Evolutionary conservation across 2,113 vertebrate genomes (phyloP), one percentile per base, ranked within the genome.

Genomic region (Hypocryptadius cinnamomeus): DNA sequence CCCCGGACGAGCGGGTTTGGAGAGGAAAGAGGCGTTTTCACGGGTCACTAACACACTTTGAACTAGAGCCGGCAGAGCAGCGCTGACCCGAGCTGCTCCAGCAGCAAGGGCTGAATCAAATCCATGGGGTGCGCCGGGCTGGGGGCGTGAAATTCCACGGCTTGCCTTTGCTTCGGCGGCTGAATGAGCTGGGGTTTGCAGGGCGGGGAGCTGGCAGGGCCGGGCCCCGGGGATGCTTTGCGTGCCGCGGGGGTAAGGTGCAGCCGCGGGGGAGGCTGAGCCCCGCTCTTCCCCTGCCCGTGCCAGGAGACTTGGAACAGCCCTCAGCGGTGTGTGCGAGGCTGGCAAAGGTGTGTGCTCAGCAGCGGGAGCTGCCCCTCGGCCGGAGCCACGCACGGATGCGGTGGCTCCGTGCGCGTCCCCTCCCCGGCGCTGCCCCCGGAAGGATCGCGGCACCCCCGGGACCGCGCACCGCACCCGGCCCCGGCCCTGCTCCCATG

Each of bases 231-330:
- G 42, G 39, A 22, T 13, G 13, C 0, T 79, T 63, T 56, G 71
- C 17, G 70, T 74, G 54, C 45, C 13, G 9, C 42, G 31, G 42
- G 79, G 85, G 9, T 82, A 91, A 91, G 5, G 45, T 40, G 40
- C 81, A 77, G 79, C 64, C 4, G 7, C 22, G 3, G 35, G 89
- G 42, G 30, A 74, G 72, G 63, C 90, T 47, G 90, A 82, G 48
- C 87, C 73, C 78, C 19, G 57, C 80, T 80, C 68, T 79, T 59
- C 85, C 94, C 85, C 91, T 93, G 79, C 84, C 94, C 85, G 89
- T 93, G 79, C 89, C 66, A 5, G 85, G 7, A 74, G 76, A 78
- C 63, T 89, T 96, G 95, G 95, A 95, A 92, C 94, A 91, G 92
- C 92, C 94, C 90, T 12, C 19, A 27, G 13, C 69, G 6, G n/a